Evolutionary conservation across 2,113 vertebrate species (phyloP), one percentile per base, ranked within the genome.

Genomic region (Vombatus ursinus): DNA sequence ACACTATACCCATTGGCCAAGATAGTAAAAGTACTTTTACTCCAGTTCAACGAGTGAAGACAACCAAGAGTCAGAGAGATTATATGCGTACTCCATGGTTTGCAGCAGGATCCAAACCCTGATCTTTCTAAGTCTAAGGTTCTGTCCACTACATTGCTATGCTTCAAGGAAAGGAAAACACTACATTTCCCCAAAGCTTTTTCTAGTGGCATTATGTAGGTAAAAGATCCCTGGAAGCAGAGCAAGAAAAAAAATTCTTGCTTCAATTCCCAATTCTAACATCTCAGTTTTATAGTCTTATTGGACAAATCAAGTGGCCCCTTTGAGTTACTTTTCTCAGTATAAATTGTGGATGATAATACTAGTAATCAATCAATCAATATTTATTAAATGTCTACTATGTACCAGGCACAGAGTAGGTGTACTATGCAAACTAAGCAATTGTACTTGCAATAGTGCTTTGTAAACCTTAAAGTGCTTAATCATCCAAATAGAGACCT

Each of bases 301-400:
- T 68, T 68, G 31, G 31, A 31, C 11, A 68, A 68, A 23, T 57
- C 54, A 57, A 28, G 0, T 57, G 54, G 54, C 23, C 3, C 54
- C 54, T 57, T 8, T 57, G 26, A 52, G 54, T 57, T 26, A 10
- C 25, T 57, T 57, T 57, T 57, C 54, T 57, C 54, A 57, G 26
- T 57, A 26, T 28, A 57, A 57, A 28, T 9, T 28, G 54, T 57
- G 26, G 54, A 57, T 57, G 54, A 57, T 57, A 57, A 57, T 10
- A 28, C 9, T 28, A 28, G 26, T 57, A 53, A 53, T 24, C 52
- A 53, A 53, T 53, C 52, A 53, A 53, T 44, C 90, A 96, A 8
- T 50, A 68, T 53, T 93, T 91, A 94, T 26, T 51, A 91, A 91
- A 50, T 96, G 26, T 44, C 89, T 93, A 68, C 49, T 94, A 51